Base-by-base conservation (phyloP, 1,140 invertebrate species). In the Atta texana region DNA sequence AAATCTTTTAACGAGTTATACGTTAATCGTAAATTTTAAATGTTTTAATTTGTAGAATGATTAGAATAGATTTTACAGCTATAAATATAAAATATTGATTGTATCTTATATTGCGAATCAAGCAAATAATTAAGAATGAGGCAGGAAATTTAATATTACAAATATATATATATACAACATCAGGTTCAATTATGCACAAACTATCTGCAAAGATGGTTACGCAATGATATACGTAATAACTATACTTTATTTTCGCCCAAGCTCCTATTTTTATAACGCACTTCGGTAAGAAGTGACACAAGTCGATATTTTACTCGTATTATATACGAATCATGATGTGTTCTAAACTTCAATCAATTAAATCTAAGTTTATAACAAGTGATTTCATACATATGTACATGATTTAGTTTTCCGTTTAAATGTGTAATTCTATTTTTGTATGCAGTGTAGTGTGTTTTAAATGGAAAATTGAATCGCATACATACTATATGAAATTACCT, bases 141-240 rank as follows among this genome's bases (percentile, higher is more conserved):
- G 12, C 5, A 6, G 61, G 8, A 78, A 31, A 44, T 78, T 78
- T 78, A 78, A 66, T 66, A 49, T 3, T 5, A 39, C 34, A 4
- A 28, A 24, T 71, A 66, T 31, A 21, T 24, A 24, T 0, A 24
- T 24, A 24, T 24, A 24, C 51, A 39, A 49, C 1, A 18, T 16
- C 24, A 64, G 6, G 64, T 66, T 66, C 12, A 78, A 66, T 78
- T 31, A 31, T 64, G 12, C 6, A 18, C 21, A 44, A n/a, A 44
- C 18, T 63, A 18, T 28, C 0, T 6, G 24, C 21, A 3, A 28
- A 63, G 16, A 77, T 64, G 6, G 28, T 28, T 6, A 16, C 21
- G 18, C 53, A n/a, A 31, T 28, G 16, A 64, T 12, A 49, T 10
- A 44, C 1, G 0, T 8, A 18, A 39, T 39, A 39, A 39, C 34